phyloP scores from a whole-genome alignment of 2,113 vertebrate genomes.

The Oreotrochilus melanogaster region DNA sequence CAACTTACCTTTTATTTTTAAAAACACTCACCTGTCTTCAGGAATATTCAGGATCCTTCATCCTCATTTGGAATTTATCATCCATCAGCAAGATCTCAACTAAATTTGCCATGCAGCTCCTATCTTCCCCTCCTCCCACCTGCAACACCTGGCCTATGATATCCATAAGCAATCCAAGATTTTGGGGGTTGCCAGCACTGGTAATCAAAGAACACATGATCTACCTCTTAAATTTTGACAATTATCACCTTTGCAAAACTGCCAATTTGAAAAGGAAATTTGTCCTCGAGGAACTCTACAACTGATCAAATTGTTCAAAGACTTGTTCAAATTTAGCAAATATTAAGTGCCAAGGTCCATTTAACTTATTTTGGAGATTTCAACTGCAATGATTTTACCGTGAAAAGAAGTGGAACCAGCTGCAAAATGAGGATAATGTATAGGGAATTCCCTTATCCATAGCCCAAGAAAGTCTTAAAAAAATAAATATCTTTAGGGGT shows the following conservation, averaged over 20 bases:
- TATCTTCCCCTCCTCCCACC: background rate
- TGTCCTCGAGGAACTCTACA: constrained; percentile 41
- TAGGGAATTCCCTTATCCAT: background rate
- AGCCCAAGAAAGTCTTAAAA: background rate
- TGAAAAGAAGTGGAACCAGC: constrained; percentile 46
- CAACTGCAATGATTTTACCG: background rate
- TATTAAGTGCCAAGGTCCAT: background rate
- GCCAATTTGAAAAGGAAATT: background rate
- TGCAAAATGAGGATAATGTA: constrained; percentile 21
- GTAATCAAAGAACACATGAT: background rate
- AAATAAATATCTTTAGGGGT: background rate
- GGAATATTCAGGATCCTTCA: background rate
- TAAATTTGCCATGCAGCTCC: background rate
- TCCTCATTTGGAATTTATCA: background rate
- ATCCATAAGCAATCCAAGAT: background rate
- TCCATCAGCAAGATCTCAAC: background rate
- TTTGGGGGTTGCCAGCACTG: background rate
- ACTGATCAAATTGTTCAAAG: background rate
- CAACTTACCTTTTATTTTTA: background rate
- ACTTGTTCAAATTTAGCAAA: background rate
- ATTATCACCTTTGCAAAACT: background rate
- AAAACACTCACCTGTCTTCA: background rate
- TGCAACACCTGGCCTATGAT: background rate
- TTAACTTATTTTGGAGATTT: background rate
- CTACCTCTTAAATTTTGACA: background rate